Percentiles rank a stretch among this genome's conserved stretches.
These are phyloP conservation scores for Euclidia mi DNA, from an alignment of 2,888 invertebrate genomes.

Conservation along the genomic window DNA sequence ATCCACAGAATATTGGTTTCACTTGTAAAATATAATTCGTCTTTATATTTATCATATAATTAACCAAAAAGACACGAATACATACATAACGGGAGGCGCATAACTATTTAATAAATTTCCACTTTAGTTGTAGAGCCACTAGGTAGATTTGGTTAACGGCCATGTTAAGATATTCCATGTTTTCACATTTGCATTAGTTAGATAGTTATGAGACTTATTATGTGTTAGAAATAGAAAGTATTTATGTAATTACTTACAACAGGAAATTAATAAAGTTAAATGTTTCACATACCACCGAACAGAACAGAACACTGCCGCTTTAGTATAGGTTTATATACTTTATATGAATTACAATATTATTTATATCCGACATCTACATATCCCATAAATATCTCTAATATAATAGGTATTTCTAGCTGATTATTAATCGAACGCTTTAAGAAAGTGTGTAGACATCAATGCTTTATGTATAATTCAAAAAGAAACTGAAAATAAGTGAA, in stretches of 20 bases:
- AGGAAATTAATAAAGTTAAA: slow-evolving; percentile 7
- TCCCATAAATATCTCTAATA: no score
- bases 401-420: no score
- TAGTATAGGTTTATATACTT: neutral
- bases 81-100: no score
- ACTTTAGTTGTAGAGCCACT: neutral
- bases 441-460: no score
- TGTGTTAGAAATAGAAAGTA: slow-evolving; percentile 7
- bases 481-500: no score
- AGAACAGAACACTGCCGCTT: slow-evolving; percentile 1
- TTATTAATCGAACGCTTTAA: no score
- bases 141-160: slow-evolving; percentile 4
- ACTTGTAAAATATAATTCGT: neutral
- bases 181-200: slow-evolving; percentile 9
- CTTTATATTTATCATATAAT: neutral
- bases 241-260: slow-evolving; percentile 1
- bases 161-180: slow-evolving; percentile 5
- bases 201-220: neutral
- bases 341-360: no score
- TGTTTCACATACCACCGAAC: neutral
- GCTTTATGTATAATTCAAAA: no score
- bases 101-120: no score
- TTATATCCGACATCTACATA: no score
- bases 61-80: no score
- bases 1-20: neutral